These are phyloP conservation scores for Pristis pectinata DNA, from an alignment of 2,797 vertebrate genomes.

Conservation along the genomic window DNA sequence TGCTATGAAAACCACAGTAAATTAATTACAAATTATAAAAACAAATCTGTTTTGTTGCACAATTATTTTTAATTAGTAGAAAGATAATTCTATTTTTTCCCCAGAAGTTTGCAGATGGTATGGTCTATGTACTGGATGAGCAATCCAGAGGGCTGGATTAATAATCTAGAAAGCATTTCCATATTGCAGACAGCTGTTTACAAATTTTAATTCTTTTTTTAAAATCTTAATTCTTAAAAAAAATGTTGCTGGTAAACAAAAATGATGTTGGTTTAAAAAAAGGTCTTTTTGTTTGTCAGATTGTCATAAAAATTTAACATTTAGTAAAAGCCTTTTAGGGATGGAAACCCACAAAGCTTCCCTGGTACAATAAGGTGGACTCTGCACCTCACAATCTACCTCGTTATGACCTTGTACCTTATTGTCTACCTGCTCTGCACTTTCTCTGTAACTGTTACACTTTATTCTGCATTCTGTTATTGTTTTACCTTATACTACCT, in stretches of 20 bases:
- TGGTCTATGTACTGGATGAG: neutral
- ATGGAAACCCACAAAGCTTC: neutral
- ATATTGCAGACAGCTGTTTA: neutral
- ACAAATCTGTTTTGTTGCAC: neutral
- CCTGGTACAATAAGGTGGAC: too few relatives aligned
- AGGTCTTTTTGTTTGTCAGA: neutral
- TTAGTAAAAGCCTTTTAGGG: neutral
- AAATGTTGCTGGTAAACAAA: neutral
- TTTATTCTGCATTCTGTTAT: too few relatives aligned
- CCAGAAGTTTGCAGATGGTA: neutral
- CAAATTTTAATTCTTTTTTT: neutral
- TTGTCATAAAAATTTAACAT: neutral
- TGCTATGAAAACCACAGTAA: neutral
- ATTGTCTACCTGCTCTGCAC: too few relatives aligned
- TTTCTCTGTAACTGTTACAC: too few relatives aligned
- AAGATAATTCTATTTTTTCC: neutral
- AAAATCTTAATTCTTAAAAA: neutral
- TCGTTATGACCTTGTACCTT: too few relatives aligned
- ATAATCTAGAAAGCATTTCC: neutral
- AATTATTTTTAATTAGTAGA: neutral
- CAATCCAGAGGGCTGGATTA: neutral
- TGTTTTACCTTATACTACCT: too few relatives aligned
- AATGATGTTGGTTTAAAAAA: neutral
- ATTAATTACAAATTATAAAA: neutral
- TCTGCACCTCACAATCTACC: too few relatives aligned